Percentiles rank a stretch among this genome's conserved stretches.
Conservation (phyloP, 1,140 invertebrate species). For the Harlomillsia oculata region DNA sequence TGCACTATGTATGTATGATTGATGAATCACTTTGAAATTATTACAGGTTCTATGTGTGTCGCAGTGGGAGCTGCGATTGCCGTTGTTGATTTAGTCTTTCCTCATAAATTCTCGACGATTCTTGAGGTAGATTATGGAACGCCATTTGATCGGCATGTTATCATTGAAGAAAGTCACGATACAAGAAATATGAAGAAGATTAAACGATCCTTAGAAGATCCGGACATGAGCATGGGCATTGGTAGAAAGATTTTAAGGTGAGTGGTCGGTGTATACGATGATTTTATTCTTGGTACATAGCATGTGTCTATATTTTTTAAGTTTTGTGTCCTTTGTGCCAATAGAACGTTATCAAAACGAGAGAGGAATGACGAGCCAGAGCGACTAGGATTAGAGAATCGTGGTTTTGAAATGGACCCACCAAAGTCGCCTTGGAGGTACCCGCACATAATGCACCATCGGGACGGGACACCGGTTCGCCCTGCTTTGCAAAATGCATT, state of each 20-base stretch:
- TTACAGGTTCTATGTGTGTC: slow-evolving; percentile 63
- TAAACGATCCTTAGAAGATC: slow-evolving; percentile 50
- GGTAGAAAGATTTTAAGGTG: slow-evolving; percentile 53
- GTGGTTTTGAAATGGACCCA: slow-evolving; percentile 50
- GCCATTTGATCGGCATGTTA: slow-evolving; percentile 81
- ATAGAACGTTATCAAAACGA: slow-evolving; percentile 48
- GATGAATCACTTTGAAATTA: slow-evolving; percentile 2
- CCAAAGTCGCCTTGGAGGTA: slow-evolving; percentile 51
- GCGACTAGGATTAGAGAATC: slow-evolving; percentile 46
- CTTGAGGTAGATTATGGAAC: slow-evolving; percentile 89
- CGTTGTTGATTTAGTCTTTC: slow-evolving; percentile 71
- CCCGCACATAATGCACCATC: slow-evolving; percentile 37
- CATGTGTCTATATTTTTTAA: slow-evolving; percentile 31
- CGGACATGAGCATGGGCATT: slow-evolving; percentile 43
- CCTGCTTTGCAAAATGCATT: slow-evolving; percentile 29
- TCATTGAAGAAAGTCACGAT: slow-evolving; percentile 77
- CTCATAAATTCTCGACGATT: slow-evolving; percentile 82
- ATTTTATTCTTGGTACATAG: background rate
- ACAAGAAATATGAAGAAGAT: slow-evolving; percentile 54
- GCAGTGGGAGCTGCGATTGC: slow-evolving; percentile 65
- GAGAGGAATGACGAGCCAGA: slow-evolving; percentile 36
- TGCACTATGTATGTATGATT: too few species aligned
- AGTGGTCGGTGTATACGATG: background rate
- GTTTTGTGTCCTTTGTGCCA: background rate
- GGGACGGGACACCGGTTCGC: slow-evolving; percentile 16